Evolutionary conservation across 2,888 invertebrate genomes (phyloP).

Genomic region (Clostera curtula): DNA sequence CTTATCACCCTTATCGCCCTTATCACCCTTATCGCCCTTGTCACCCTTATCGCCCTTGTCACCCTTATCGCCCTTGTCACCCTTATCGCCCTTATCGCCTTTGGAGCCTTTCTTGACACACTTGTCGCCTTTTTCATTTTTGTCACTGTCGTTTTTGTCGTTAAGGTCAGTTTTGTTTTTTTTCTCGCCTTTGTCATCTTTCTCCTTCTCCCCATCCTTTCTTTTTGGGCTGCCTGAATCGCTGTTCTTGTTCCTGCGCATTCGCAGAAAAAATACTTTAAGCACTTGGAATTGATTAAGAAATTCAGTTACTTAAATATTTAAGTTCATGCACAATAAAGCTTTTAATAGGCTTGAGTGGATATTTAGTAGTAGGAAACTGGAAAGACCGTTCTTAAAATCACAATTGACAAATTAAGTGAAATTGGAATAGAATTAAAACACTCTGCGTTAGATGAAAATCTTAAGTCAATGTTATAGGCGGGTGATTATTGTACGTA

Average conservation of each 20-base stretch:
- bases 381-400: too few species aligned
- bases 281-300: conserved; percentile 15
- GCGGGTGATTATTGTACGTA: too few species aligned
- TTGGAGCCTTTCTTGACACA: conserved; percentile 26
- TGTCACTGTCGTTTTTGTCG: conserved; percentile 30
- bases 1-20: conserved; percentile 14
- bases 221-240: conserved; percentile 17
- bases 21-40: conserved; percentile 27
- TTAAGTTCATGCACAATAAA: neutral
- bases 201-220: conserved; percentile 25
- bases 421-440: too few species aligned
- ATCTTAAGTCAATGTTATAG: too few species aligned
- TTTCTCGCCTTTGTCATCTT: too few species aligned
- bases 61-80: too few species aligned
- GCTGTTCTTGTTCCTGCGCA: conserved; percentile 16
- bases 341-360: too few species aligned
- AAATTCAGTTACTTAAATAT: conserved; percentile 5
- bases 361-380: too few species aligned
- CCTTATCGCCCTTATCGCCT: too few species aligned
- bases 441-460: too few species aligned
- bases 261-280: conserved; percentile 4
- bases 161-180: too few species aligned
- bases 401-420: too few species aligned
- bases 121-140: conserved; percentile 13
- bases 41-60: conserved; percentile 17